Evolutionary conservation across 2,113 vertebrate species (phyloP), one percentile per base, ranked within the genome.

Genomic region (Anser cygnoides): DNA sequence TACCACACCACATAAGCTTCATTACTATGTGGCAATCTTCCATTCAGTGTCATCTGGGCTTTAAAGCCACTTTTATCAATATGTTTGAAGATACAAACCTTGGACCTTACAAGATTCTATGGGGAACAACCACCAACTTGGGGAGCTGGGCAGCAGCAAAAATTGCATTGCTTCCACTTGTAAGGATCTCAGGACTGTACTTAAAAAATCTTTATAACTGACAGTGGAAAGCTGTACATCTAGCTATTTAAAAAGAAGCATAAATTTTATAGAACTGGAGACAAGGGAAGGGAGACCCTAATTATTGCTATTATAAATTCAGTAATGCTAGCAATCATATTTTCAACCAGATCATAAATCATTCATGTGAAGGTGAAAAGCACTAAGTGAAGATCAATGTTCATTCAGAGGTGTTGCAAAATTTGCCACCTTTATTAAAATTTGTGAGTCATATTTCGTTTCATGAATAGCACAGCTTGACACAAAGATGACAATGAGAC

Each of bases 281-380:
- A n/a, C 52, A 55, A 57, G 57, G 52, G 7, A 90, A 62, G 13
- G 72, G 63, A 87, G 41, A 41, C 59, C 63, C 70, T 74, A 37
- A 91, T 57, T 66, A 87, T 89, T 66, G 26, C 37, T 86, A 77
- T 87, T 65, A 87, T 76, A 50, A 93, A 92, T 91, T 50, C 22
- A 57, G 41, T 29, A 80, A 71, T 58, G 74, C 59, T 15, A 78
- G 80, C 29, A 77, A 87, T 72, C 88, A 67, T 37, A 73, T 28
- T 23, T 80, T 57, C 73, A 41, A 15, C 68, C 31, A 63, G 33
- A 33, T 65, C 37, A 62, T 68, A n/a, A 70, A 73, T 92, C 83
- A 81, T 54, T 82, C 82, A 63, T 9, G 0, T 8, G 35, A 55
- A 0, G 5, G 55, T n/a, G 13, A 70, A 70, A 73, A 70, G 78